These are phyloP conservation scores for Hartigia nigra DNA, from an alignment of 2,888 invertebrate species.

Conservation along the genomic window DNA sequence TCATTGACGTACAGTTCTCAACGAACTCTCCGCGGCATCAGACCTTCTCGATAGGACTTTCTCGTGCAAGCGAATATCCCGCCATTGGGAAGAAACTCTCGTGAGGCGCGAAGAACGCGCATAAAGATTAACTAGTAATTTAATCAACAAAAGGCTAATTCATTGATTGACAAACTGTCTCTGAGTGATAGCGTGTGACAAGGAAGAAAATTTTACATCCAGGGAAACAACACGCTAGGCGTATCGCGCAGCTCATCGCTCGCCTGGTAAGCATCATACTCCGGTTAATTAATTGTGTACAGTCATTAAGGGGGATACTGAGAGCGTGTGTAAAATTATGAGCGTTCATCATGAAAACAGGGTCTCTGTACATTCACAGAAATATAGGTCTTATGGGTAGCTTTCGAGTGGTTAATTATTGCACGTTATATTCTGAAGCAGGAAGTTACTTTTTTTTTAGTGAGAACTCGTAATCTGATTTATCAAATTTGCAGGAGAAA, in stretches of 20 bases:
- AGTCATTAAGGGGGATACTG: neutral
- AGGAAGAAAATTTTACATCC: neutral
- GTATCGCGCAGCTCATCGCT: neutral
- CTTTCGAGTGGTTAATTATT: neutral
- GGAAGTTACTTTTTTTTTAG: neutral
- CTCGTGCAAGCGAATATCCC: neutral
- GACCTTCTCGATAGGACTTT: neutral
- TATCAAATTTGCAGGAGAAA: neutral
- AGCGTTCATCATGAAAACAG: neutral
- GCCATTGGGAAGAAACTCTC: neutral
- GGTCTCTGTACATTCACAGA: neutral
- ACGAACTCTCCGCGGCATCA: neutral
- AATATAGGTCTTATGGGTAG: neutral
- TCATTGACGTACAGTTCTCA: slow-evolving; percentile 7
- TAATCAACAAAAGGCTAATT: neutral
- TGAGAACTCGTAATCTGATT: neutral
- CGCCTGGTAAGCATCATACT: neutral
- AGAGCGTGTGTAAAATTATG: neutral
- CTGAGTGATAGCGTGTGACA: neutral
- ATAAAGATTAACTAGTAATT: neutral
- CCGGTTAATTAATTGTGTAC: neutral
- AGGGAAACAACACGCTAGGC: neutral
- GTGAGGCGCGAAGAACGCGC: neutral
- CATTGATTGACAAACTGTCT: neutral
- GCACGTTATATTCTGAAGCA: neutral